Conservation (phyloP, 1,140 invertebrate species). For the Tenebrio molitor region DNA sequence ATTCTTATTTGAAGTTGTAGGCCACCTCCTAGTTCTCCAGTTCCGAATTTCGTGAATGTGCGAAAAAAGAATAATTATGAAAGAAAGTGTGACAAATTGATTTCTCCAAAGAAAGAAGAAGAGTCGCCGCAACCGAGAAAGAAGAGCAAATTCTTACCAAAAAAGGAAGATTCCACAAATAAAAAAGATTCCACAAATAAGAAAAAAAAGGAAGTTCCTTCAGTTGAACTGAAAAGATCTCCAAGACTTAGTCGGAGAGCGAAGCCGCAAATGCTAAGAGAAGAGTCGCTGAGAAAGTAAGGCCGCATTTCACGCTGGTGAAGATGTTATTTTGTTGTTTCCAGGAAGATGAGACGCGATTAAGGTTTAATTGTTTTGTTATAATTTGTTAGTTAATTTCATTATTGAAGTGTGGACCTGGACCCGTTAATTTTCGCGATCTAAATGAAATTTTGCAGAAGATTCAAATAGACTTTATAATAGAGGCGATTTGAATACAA, state of each 20-base stretch:
- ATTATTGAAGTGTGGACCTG: too few relatives aligned
- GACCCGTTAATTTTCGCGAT: too few relatives aligned
- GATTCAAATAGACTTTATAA: slow-evolving; percentile 11
- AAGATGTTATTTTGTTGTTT: not conserved
- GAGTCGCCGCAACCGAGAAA: too few relatives aligned
- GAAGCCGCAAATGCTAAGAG: not conserved
- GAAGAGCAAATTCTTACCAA: not conserved
- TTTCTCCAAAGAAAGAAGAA: not conserved
- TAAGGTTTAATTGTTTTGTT: not conserved
- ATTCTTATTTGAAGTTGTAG: too few relatives aligned
- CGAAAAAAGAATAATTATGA: too few relatives aligned
- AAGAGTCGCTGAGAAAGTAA: not conserved
- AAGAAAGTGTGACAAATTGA: not conserved
- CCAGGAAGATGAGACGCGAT: not conserved
- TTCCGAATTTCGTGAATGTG: too few relatives aligned
- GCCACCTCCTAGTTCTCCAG: too few relatives aligned
- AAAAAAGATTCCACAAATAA: not conserved
- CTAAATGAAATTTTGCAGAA: not conserved
- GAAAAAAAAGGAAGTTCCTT: not conserved
- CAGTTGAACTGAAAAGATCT: not conserved
- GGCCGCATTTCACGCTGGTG: not conserved
- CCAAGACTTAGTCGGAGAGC: not conserved
- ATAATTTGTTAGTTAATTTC: too few relatives aligned
- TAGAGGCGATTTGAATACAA: slow-evolving; percentile 20
- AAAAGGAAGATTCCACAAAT: not conserved